phyloP scores from a whole-genome alignment of 2,113 vertebrate genomes.

The Datnioides undecimradiatus region DNA sequence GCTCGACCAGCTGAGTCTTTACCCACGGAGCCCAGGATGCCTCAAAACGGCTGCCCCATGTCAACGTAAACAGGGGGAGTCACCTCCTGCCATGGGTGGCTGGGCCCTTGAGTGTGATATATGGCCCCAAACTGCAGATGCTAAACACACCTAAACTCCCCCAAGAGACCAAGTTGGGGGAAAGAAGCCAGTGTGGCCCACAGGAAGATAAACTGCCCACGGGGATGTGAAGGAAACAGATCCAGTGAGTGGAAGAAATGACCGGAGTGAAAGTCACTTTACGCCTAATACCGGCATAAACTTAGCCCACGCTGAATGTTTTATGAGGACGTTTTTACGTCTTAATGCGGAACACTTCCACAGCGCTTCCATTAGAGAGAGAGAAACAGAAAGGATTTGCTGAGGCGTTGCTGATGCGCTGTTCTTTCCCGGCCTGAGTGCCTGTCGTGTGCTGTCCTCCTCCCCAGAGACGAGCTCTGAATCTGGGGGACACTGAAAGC shows the following conservation, averaged over 20 bases:
- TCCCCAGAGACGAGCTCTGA: constrained; percentile 72
- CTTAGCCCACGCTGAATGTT: constrained; percentile 75
- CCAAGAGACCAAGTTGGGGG: constrained; percentile 36
- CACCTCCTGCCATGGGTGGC: constrained; percentile 29
- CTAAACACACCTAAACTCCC: constrained; percentile 53
- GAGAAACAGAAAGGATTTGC: constrained; percentile 57
- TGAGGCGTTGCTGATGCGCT: constrained; percentile 63
- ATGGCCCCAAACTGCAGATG: constrained; percentile 49
- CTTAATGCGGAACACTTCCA: constrained; percentile 74
- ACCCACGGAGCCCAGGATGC: constrained; percentile 46
- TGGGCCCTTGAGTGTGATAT: constrained; percentile 63
- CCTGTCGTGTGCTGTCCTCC: constrained; percentile 58
- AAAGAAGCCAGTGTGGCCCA: constrained; percentile 37
- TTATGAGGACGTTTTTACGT: constrained; percentile 77
- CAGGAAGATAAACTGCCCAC: constrained; percentile 62
- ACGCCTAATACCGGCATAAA: constrained; percentile 62
- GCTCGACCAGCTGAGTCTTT: constrained; percentile 46
- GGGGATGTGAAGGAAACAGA: constrained; percentile 52
- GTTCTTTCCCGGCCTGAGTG: constrained; percentile 67
- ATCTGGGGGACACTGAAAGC: constrained; percentile 58
- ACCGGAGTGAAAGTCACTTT: constrained; percentile 57
- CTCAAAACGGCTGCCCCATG: constrained; percentile 49
- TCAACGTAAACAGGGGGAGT: constrained; percentile 66
- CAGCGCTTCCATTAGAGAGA: constrained; percentile 68
- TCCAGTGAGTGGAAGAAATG: constrained; percentile 47